Evolutionary conservation across 2,797 vertebrate species (phyloP).

Genomic region (Phylloscopus collybita): DNA sequence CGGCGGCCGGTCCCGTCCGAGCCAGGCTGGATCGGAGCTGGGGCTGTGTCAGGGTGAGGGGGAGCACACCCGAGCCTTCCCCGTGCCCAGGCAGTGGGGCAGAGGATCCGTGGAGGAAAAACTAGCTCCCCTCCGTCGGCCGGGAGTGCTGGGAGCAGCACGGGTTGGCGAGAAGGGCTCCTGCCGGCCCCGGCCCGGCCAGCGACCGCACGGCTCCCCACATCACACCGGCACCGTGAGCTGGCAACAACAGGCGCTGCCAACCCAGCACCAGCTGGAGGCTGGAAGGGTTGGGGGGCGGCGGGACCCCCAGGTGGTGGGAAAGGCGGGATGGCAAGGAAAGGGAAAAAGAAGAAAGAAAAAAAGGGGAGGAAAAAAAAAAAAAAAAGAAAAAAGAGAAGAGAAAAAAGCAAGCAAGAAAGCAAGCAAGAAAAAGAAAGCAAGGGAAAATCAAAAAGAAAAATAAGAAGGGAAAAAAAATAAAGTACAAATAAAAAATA

Average conservation of each 20-base stretch:
- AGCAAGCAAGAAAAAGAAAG: rapidly evolving
- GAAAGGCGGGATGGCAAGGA: no score
- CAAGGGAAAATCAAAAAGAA: rapidly evolving
- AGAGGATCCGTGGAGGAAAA: not conserved
- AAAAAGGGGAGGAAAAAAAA: rapidly evolving
- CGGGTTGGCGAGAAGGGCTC: not conserved
- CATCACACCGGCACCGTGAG: not conserved
- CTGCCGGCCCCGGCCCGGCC: not conserved
- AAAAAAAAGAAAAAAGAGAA: no score
- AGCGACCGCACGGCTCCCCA: not conserved
- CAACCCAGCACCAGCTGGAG: not conserved
- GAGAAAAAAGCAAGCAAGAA: rapidly evolving
- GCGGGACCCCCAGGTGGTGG: not conserved
- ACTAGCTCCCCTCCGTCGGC: not conserved
- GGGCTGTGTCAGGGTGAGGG: not conserved
- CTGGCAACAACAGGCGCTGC: not conserved
- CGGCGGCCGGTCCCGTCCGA: not conserved
- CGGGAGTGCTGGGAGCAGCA: not conserved
- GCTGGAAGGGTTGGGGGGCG: not conserved
- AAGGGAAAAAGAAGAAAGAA: not conserved
- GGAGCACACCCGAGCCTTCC: not conserved
- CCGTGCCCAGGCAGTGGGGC: not conserved
- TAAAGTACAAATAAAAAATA: not conserved
- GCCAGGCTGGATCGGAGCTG: not conserved
- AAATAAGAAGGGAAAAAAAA: not conserved